Percentiles rank a stretch among this genome's conserved stretches.
phyloP scores from a whole-genome alignment of 2,113 vertebrate species.

The cat (Felis catus) region DNA sequence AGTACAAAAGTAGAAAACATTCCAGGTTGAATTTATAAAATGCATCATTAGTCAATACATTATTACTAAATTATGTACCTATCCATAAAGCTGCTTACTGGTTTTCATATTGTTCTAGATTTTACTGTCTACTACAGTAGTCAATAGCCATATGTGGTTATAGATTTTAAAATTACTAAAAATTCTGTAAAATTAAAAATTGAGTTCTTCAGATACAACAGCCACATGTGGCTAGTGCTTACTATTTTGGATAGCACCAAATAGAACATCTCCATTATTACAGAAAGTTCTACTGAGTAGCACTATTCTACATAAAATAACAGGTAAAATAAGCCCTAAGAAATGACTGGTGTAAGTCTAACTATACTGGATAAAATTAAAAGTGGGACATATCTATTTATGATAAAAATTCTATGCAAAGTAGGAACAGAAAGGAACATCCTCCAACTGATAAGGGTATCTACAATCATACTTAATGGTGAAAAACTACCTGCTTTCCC shows the following conservation, averaged over 20 bases:
- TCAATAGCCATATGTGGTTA: neutral
- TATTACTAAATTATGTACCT: constrained; percentile 17
- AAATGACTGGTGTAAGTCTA: constrained; percentile 29
- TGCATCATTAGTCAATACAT: neutral
- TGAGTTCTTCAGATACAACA: neutral
- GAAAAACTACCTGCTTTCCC: neutral
- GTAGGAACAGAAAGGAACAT: neutral
- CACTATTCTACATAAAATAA: neutral
- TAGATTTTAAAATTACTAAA: constrained; percentile 40
- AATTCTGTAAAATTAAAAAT: neutral
- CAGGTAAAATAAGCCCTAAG: constrained; percentile 13
- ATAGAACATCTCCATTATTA: neutral
- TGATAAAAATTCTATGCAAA: neutral
- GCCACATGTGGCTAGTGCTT: neutral
- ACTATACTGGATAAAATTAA: constrained; percentile 19
- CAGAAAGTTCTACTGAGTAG: neutral
- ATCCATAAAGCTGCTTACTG: neutral
- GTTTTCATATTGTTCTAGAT: neutral
- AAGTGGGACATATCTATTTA: neutral
- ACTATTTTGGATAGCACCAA: neutral
- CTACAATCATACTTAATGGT: neutral
- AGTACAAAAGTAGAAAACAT: neutral
- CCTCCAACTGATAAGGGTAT: neutral
- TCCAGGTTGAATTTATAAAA: constrained; percentile 20
- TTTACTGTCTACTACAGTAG: neutral